These are phyloP conservation scores for Heliconius erato DNA, from an alignment of 2,888 invertebrate genomes.

Conservation along the genomic window DNA sequence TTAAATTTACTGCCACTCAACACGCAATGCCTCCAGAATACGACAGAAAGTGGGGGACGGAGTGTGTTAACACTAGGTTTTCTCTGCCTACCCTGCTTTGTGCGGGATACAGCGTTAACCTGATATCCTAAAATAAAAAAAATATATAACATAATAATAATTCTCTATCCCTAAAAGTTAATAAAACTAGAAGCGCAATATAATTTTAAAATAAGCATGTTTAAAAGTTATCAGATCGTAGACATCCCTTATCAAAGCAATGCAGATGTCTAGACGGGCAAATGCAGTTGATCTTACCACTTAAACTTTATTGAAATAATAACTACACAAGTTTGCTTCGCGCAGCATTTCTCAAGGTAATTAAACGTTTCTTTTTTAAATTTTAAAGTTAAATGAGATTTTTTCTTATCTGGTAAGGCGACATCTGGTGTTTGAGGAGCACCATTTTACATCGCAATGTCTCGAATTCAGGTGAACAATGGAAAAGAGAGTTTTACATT, in stretches of 20 bases:
- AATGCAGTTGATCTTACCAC: conserved; percentile 27
- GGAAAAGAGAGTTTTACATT: neutral
- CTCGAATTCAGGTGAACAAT: neutral
- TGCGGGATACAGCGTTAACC: no score
- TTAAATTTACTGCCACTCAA: no score
- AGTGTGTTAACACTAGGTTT: no score
- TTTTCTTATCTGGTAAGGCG: neutral
- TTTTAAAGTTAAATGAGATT: neutral
- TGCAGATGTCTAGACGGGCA: conserved; percentile 41
- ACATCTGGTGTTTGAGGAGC: no score
- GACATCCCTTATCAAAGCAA: conserved; percentile 20
- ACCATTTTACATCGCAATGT: no score
- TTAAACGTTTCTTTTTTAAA: neutral
- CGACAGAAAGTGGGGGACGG: no score
- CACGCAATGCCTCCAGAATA: no score
- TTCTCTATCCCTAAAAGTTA: neutral
- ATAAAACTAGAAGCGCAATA: neutral
- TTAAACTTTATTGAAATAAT: conserved; percentile 1
- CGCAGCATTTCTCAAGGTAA: neutral
- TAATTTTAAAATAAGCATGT: neutral
- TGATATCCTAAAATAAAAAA: no score
- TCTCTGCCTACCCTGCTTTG: no score
- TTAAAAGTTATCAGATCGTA: conserved; percentile 28
- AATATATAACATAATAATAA: no score
- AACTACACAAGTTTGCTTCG: neutral